Conservation (phyloP, 2,113 vertebrate genomes). For the Lichenostomus cassidix region DNA sequence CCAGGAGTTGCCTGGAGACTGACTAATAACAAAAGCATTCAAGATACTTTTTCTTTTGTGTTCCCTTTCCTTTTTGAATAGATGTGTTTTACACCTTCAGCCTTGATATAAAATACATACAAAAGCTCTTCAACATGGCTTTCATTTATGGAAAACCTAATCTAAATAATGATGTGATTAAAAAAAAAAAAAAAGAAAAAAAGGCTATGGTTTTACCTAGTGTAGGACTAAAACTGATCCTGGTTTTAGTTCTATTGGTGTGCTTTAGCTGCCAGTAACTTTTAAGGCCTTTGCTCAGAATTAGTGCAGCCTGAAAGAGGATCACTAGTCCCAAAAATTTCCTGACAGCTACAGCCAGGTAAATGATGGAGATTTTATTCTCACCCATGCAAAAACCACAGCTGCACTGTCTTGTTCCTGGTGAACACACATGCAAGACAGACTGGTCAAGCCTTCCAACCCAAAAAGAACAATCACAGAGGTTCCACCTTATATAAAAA, state of each 20-base stretch:
- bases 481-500: neutral
- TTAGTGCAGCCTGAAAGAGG: neutral
- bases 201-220: neutral
- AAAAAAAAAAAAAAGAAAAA: neutral
- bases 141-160: neutral
- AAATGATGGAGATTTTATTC: neutral
- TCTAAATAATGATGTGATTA: neutral
- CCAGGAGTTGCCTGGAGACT: constrained; percentile 25
- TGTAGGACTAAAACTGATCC: neutral
- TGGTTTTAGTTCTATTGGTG: neutral
- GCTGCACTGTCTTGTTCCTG: neutral
- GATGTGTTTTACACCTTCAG: neutral
- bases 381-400: neutral
- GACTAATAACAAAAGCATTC: constrained; percentile 21
- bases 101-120: neutral
- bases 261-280: neutral
- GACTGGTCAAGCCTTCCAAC: neutral
- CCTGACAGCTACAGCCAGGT: neutral
- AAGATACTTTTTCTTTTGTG: neutral
- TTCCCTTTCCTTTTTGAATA: neutral
- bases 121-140: neutral
- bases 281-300: neutral
- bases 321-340: neutral
- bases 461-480: neutral
- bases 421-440: neutral